Evolutionary conservation across 2,797 vertebrate genomes (phyloP).

Genomic region (Argyrosomus regius): DNA sequence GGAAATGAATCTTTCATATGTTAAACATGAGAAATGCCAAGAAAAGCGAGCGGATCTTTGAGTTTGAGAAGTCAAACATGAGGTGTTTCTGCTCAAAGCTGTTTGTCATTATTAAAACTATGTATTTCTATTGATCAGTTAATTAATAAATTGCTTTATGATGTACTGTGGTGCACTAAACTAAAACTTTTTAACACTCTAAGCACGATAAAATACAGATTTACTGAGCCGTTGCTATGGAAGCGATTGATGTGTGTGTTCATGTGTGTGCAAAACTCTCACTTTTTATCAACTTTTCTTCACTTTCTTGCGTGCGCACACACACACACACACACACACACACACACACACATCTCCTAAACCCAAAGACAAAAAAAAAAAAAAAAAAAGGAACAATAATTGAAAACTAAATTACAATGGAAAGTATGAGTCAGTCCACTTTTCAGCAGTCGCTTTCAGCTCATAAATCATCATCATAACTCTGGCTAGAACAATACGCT

Average conservation of each 20-base stretch:
- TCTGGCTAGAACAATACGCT: slow-evolving; percentile 58
- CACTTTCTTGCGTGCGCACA: not conserved
- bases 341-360: not conserved
- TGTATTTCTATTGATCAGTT: too few relatives aligned
- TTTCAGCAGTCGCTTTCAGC: slow-evolving; percentile 54
- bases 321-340: too few relatives aligned
- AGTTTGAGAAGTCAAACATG: too few relatives aligned
- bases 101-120: not conserved
- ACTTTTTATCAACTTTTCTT: slow-evolving; percentile 17
- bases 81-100: not conserved
- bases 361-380: not conserved
- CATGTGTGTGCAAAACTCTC: not conserved
- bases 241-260: not conserved
- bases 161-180: too few relatives aligned
- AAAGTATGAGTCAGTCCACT: slow-evolving; percentile 69
- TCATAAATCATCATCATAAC: slow-evolving; percentile 75
- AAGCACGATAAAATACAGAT: too few relatives aligned
- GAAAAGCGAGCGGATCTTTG: not conserved
- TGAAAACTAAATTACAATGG: slow-evolving; percentile 64
- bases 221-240: not conserved
- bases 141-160: not conserved
- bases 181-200: not conserved
- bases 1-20: too few relatives aligned
- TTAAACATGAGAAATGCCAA: too few relatives aligned
- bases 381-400: slow-evolving; percentile 41